These are phyloP conservation scores for Onthophagus sagittarius DNA, from an alignment of 2,888 invertebrate species.

Conservation along the genomic window DNA sequence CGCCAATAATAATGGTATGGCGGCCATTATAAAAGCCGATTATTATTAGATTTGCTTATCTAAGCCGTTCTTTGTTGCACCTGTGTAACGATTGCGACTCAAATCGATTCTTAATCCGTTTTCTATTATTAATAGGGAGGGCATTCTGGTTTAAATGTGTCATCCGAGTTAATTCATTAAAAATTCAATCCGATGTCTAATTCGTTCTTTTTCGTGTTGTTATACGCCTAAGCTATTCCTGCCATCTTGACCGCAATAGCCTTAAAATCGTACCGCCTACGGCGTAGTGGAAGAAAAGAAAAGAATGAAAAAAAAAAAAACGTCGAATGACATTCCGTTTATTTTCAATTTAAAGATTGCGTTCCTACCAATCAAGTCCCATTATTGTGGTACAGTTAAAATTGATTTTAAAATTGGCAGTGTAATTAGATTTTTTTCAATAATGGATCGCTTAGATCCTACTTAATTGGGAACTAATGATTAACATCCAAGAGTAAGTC, in stretches of 20 bases:
- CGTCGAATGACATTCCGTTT: not conserved
- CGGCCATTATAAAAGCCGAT: slow-evolving; percentile 6
- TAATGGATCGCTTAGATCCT: not conserved
- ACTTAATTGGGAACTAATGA: not conserved
- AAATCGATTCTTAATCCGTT: slow-evolving; percentile 4
- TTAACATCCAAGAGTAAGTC: too few relatives aligned
- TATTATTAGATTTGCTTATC: slow-evolving; percentile 17
- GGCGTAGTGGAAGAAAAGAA: not conserved
- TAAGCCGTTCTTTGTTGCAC: slow-evolving; percentile 5
- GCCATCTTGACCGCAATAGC: not conserved
- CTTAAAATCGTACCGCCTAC: not conserved
- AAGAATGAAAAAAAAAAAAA: not conserved
- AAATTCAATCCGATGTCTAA: slow-evolving; percentile 7
- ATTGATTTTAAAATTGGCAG: not conserved
- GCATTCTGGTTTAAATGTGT: slow-evolving; percentile 13
- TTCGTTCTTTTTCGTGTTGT: not conserved
- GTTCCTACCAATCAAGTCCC: not conserved
- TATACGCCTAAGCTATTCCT: not conserved
- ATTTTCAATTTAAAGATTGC: not conserved
- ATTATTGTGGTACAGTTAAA: not conserved
- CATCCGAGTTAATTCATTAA: slow-evolving; percentile 12
- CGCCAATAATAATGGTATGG: slow-evolving; percentile 7
- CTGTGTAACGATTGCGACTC: slow-evolving; percentile 4
- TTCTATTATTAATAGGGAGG: not conserved
- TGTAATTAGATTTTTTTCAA: not conserved